These are phyloP conservation scores for Urocyon cinereoargenteus DNA, from an alignment of 2,797 vertebrate species.

Conservation along the genomic window DNA sequence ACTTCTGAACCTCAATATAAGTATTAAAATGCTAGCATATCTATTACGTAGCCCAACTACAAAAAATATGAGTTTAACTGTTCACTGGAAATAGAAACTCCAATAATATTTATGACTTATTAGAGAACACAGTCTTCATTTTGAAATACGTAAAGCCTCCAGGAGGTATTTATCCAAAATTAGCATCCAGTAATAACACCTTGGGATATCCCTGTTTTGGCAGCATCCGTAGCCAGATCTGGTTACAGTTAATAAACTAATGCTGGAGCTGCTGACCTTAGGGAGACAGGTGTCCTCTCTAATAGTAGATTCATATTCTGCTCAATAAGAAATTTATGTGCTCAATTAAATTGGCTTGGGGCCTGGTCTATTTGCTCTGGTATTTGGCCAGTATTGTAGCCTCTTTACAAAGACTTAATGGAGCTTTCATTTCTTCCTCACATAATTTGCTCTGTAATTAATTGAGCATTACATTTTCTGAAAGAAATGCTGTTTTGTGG, in stretches of 20 bases:
- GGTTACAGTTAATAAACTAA: constrained; percentile 69
- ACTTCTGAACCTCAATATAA: constrained; percentile 12
- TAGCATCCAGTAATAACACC: constrained; percentile 46
- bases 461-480: constrained; percentile 35
- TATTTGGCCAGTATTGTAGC: neutral
- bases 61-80: constrained; percentile 34
- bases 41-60: neutral
- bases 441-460: constrained; percentile 52
- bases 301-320: constrained; percentile 5
- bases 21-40: constrained; percentile 23
- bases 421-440: constrained; percentile 40
- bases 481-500: neutral
- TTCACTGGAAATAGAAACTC: constrained; percentile 47
- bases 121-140: constrained; percentile 48
- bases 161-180: constrained; percentile 72
- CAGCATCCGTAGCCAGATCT: constrained; percentile 57
- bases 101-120: constrained; percentile 38
- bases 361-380: neutral
- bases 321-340: neutral
- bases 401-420: constrained; percentile 25
- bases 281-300: constrained; percentile 51
- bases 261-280: constrained; percentile 51
- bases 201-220: constrained; percentile 62
- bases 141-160: constrained; percentile 35
- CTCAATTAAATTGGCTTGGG: constrained; percentile 39